A percentile compares a stretch with the other conserved stretches of the same genome.
Evolutionary conservation across 2,888 invertebrate species (phyloP).

Genomic region (Pseudeuparius sepicola): DNA sequence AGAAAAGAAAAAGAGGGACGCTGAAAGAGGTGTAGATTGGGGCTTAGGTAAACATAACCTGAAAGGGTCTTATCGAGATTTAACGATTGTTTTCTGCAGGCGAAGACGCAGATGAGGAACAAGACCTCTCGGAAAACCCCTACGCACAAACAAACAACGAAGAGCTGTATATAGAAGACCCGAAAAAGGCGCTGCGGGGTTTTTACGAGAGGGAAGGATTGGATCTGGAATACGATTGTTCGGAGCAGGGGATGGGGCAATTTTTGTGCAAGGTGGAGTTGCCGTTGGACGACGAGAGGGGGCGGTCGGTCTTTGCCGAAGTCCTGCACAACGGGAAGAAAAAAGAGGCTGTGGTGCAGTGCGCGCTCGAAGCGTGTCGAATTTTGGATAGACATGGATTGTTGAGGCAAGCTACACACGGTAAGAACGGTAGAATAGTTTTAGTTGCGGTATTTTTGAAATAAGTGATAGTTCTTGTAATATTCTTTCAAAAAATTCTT

Average conservation of each 20-base stretch:
- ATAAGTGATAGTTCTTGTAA: too few species aligned
- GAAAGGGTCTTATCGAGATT: too few species aligned
- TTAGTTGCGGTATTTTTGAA: too few species aligned
- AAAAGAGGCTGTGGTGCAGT: conserved; percentile 86
- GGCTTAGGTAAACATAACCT: conserved; percentile 90
- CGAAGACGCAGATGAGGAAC: conserved; percentile 82
- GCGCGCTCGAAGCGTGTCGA: conserved; percentile 90
- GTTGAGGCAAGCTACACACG: conserved; percentile 77
- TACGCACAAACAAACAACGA: conserved; percentile 75
- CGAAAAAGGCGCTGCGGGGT: conserved; percentile 86
- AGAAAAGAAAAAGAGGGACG: conserved; percentile 44
- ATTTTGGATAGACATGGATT: conserved; percentile 81
- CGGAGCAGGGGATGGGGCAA: conserved; percentile 73
- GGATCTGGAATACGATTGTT: conserved; percentile 76
- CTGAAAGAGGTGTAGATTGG: conserved; percentile 78
- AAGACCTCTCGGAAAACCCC: conserved; percentile 73
- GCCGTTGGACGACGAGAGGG: conserved; percentile 69
- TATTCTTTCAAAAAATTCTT: too few species aligned
- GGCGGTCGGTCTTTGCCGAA: conserved; percentile 72
- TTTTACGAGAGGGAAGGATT: conserved; percentile 90
- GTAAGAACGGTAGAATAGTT: conserved; percentile 43
- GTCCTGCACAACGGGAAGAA: conserved; percentile 84
- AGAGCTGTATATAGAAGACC: conserved; percentile 85
- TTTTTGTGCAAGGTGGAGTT: conserved; percentile 75
- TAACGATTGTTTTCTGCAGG: conserved; percentile 34